Evolutionary conservation across 1,140 invertebrate species (phyloP).

Genomic region (Stegodyphus mimosarum): DNA sequence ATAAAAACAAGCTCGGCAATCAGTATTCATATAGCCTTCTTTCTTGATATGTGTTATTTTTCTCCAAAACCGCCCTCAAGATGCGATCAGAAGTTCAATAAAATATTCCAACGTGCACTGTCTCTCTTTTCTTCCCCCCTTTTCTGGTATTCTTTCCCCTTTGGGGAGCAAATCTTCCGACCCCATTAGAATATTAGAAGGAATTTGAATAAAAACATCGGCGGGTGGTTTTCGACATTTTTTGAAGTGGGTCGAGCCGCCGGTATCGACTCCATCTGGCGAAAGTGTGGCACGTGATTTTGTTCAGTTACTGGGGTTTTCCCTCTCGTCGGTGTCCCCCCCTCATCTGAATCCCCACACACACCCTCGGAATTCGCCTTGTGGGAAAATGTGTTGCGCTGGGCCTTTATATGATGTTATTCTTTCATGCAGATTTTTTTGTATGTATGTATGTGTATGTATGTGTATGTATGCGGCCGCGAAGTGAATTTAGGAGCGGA

Average conservation of each 20-base stretch:
- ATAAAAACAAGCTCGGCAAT: constrained; percentile 52
- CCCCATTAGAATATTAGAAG: constrained; percentile 55
- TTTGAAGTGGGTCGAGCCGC: constrained; percentile 25
- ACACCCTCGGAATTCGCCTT: no score
- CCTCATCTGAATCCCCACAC: no score
- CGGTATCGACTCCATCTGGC: constrained; percentile 21
- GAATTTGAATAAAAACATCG: constrained; percentile 55
- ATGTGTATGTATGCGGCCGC: no score
- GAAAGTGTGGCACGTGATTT: not conserved
- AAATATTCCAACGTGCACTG: constrained; percentile 41
- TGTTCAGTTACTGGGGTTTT: not conserved
- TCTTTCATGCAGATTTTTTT: no score
- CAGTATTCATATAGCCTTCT: constrained; percentile 48
- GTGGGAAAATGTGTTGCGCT: no score
- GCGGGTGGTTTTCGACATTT: constrained; percentile 46
- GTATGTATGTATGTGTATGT: no score
- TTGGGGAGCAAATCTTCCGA: constrained; percentile 26
- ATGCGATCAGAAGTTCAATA: constrained; percentile 17
- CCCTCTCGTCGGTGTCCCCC: no score
- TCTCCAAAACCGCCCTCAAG: not conserved
- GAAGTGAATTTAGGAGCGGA: no score
- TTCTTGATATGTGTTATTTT: constrained; percentile 48
- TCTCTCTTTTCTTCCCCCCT: constrained; percentile 20
- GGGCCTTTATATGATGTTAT: no score
- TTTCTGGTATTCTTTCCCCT: constrained; percentile 18